Conservation (phyloP, 2,797 vertebrate genomes). For the Galago senegalensis region DNA sequence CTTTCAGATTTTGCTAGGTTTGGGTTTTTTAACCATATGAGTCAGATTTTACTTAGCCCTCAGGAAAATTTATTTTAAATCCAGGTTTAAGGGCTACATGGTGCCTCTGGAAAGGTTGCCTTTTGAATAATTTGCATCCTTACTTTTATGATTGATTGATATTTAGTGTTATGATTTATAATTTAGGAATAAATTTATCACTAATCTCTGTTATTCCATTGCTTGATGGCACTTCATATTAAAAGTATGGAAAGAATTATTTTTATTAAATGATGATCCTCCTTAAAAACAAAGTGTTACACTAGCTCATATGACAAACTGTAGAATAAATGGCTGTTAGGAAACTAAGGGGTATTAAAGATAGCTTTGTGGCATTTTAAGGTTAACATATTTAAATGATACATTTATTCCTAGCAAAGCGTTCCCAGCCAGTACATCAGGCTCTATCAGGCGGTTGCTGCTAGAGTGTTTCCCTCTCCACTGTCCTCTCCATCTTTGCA, state of each 20-base stretch:
- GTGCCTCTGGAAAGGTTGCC: neutral
- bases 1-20: conserved; percentile 35
- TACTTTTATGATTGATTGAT: conserved; percentile 45
- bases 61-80: conserved; percentile 62
- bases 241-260: conserved; percentile 35
- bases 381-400: neutral
- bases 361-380: conserved; percentile 40
- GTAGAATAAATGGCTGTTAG: conserved; percentile 1
- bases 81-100: conserved; percentile 23
- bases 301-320: neutral
- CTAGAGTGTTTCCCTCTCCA: neutral
- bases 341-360: conserved; percentile 23
- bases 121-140: neutral
- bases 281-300: conserved; percentile 15
- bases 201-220: conserved; percentile 10
- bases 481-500: neutral
- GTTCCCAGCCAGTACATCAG: neutral
- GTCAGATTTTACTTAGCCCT: neutral
- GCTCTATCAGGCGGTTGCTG: neutral
- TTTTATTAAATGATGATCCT: conserved; percentile 63
- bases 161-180: conserved; percentile 43
- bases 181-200: conserved; percentile 40
- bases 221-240: conserved; percentile 31
- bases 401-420: conserved; percentile 2
- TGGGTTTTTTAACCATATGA: neutral